phyloP scores from a whole-genome alignment of 2,888 invertebrate species.

The Andrena bucephala region DNA sequence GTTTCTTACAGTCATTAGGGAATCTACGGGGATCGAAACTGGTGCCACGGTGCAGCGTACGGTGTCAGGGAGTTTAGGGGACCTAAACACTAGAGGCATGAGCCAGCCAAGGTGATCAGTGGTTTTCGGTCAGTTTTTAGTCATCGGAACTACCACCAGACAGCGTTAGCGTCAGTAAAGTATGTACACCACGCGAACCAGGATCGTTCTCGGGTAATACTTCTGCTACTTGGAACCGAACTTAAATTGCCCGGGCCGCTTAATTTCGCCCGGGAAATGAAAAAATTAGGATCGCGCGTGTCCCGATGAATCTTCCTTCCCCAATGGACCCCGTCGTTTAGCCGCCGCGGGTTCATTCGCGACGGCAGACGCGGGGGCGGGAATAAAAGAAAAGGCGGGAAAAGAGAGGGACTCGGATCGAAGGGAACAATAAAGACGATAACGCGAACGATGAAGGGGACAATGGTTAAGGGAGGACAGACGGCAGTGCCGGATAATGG shows the following conservation, averaged over 20 bases:
- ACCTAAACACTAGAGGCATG: too few species aligned
- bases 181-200: neutral
- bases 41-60: too few species aligned
- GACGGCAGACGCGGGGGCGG: neutral
- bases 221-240: constrained; percentile 2
- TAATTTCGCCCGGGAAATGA: constrained; percentile 16
- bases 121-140: too few species aligned
- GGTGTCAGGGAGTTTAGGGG: too few species aligned
- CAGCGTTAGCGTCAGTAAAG: neutral
- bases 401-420: constrained; percentile 45
- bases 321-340: neutral
- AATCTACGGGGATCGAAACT: too few species aligned
- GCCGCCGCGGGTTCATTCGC: constrained; percentile 29
- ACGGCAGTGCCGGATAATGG: constrained; percentile 78
- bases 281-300: constrained; percentile 40
- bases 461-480: constrained; percentile 81
- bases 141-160: neutral
- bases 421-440: constrained; percentile 79
- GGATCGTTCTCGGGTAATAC: neutral
- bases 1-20: too few species aligned
- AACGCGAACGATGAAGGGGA: constrained; percentile 82
- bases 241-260: constrained; percentile 9
- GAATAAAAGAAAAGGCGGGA: constrained; percentile 34
- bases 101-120: too few species aligned
- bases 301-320: constrained; percentile 18